phyloP scores from a whole-genome alignment of 2,888 invertebrate genomes.

The Harpalus rufipes region DNA sequence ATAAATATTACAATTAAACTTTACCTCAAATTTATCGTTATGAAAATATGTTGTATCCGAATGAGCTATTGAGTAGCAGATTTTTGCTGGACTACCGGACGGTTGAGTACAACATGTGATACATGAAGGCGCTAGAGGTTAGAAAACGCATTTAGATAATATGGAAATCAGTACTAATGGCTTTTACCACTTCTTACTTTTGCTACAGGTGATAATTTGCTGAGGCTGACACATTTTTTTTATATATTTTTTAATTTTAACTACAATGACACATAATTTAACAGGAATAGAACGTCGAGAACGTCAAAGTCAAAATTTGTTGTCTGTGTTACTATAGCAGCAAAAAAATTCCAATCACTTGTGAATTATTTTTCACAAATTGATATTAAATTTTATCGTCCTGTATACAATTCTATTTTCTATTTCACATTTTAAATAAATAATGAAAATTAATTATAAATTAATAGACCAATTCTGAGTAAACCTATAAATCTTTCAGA shows the following conservation, averaged over 20 bases:
- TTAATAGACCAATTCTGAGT: no score
- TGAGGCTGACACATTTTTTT: constrained; percentile 3
- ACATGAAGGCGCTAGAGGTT: constrained; percentile 17
- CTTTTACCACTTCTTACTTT: neutral
- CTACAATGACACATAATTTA: neutral
- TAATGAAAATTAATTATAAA: no score
- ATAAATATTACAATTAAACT: neutral
- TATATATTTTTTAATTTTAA: neutral
- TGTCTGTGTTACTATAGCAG: neutral
- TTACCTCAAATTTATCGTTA: constrained; percentile 59
- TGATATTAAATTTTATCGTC: no score
- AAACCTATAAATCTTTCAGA: no score
- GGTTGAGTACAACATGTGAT: neutral
- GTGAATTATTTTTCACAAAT: no score
- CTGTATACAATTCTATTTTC: no score
- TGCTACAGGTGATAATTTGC: neutral
- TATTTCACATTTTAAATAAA: no score
- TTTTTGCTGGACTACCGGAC: neutral
- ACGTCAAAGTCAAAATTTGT: neutral
- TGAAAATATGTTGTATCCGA: constrained; percentile 31
- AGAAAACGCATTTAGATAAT: constrained; percentile 17
- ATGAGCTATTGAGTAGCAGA: neutral
- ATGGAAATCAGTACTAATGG: constrained; percentile 16
- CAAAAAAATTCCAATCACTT: no score
- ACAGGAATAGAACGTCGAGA: neutral